Evolutionary conservation across 1,140 invertebrate species (phyloP), one percentile per base, ranked within the genome.

Genomic region (Gonioctena quinquepunctata): DNA sequence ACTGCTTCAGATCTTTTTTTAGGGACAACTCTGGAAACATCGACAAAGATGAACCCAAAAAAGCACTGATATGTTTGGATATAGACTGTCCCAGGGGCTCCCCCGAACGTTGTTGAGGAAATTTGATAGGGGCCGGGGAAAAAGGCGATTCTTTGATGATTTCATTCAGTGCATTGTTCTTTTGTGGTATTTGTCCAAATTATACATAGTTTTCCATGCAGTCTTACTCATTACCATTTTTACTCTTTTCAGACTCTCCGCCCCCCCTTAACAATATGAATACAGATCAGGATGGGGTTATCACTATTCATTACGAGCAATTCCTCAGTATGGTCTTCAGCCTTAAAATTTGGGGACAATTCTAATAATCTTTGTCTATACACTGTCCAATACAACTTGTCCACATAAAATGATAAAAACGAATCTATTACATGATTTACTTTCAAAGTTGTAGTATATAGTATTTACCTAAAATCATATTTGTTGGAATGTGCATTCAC

Each of bases 81-180:
- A 95, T 77, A 84, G 95, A 73, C 68, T 99, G 13, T 94, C 92
- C 16, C 94, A 97, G 74, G 84, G 88, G 68, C 90, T 97, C 60
- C 89, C 96, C 72, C 87, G 90, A 69, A 89, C 93, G 27, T 86
- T 99, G 75, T 87, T 99, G 19, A 88, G 91, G 70, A 98, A 98
- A 84, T 99, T 98, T 87, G 97, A 99, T 84, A 86, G 97, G 71
- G 96, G 95, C 13, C 86, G 88, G 76, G 94, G 94, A 42, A 93
- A 90, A 1, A 94, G 99, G 74, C 11, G 11, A 42, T 90, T 96
- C 26, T 99, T 99, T 88, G 97, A 99, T 88, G 97, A 99, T 85
- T 99, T 99, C 79, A 99, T 99, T 78, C 97, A 99, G 82, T 96
- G 94, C 79, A 97, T 95, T 82, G 90, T n/a, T n/a, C n/a, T n/a